Evolutionary conservation across 1,140 invertebrate genomes (phyloP), one percentile per base, ranked within the genome.

Genomic region (Maconellicoccus hirsutus): DNA sequence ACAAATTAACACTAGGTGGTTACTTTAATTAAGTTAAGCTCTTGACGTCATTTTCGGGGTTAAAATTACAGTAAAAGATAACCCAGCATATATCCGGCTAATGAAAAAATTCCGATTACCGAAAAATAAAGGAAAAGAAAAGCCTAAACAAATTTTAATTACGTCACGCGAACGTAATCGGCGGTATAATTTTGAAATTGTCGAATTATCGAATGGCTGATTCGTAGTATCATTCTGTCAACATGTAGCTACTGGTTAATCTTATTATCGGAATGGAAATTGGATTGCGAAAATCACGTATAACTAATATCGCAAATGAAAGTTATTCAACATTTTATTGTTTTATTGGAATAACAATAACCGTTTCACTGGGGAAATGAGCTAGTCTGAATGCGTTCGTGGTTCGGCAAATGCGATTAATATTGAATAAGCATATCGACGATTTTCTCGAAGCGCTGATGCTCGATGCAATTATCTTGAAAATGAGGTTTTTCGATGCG

Each of bases 281-380:
- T 52, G 42, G 42, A 14, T 52, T 19, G 42, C n/a, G 42, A 52
- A 52, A 52, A 52, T 52, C 42, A 52, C 42, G 42, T 52, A 52
- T 52, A 52, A 52, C 42, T 52, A 52, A 52, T 52, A 52, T 52
- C 42, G 42, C 42, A 19, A 52, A 16, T 14, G 42, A 52, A 52
- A 52, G 42, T 52, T 52, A 52, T 52, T 52, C 42, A 19, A 19
- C 42, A 19, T 52, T 52, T 52, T 52, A 52, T 52, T 52, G 42
- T 52, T 52, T 52, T 52, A 52, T 52, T 52, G 42, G 42, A 52
- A 52, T 52, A 52, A 52, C 42, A 19, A 52, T 52, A 52, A 52
- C 42, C 42, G 42, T 52, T 52, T 52, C 42, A 19, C 42, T 52
- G 6, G 42, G 42, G 42, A 52, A 52, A 52, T 52, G 42, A 52